Base-by-base conservation (phyloP, 2,797 vertebrate genomes). In the Ctenopoma multispine region DNA sequence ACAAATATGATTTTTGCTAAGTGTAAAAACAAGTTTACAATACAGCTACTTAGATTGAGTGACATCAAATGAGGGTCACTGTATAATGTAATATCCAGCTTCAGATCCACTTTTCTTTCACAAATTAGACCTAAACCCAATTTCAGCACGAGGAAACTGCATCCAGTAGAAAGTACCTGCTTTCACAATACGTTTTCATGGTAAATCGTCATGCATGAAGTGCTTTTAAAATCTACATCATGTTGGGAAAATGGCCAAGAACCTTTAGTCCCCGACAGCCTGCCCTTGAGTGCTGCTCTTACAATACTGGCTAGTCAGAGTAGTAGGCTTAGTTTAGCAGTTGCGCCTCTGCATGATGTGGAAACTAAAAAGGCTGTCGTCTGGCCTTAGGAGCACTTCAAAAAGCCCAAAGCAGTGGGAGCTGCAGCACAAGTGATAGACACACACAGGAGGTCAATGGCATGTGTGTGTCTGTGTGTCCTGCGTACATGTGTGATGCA, bases 301-400 rank as follows among this genome's bases (percentile, higher is more conserved):
- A 84, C 71, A 86, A 80, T 69, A 21, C 65, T 2, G 43, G 69
- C 69, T 43, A 10, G 69, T 79, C 56, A 13, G 78, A 80, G 82
- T 3, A 57, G 73, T 69, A 74, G 88, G 66, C 79, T 61, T 79
- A 83, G 85, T 82, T 66, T 72, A 77, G 79, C 64, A n/a, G 49
- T 50, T 72, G 77, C 23, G 34, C 57, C 87, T 61, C 88, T 80
- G 79, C 86, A 74, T 84, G 86, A 88, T 70, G 79, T 69, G 65
- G 50, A 77, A 81, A 83, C 78, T 90, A 80, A 90, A 91, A 90
- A 90, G 84, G 86, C 82, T 81, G 86, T 79, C 79, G 67, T 77
- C 77, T 88, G 86, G 82, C 90, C 84, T 83, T 77, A 89, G 89
- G 85, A 86, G 62, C 84, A 83, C 68, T 87, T 91, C 83, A 91